Evolutionary conservation across 1,140 invertebrate genomes (phyloP).

Genomic region (Pomacea maculata): DNA sequence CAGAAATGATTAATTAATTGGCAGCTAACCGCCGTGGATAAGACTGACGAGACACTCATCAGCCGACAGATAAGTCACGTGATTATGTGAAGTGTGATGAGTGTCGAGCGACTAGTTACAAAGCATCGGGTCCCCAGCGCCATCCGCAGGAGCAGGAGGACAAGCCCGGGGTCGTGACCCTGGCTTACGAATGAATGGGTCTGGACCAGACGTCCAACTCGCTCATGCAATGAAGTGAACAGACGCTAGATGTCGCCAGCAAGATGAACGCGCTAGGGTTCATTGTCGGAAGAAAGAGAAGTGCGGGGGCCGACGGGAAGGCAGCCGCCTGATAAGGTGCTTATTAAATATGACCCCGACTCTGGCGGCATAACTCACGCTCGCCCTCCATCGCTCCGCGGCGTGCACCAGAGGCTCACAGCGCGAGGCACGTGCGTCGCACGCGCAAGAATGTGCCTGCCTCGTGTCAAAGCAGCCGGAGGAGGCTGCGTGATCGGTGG

Average conservation of each 20-base stretch:
- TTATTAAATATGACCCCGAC: slow-evolving; percentile 36
- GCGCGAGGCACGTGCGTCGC: slow-evolving; percentile 13
- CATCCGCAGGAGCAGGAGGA: too few relatives aligned
- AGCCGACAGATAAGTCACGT: too few relatives aligned
- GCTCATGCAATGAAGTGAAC: not conserved
- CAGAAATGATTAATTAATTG: too few relatives aligned
- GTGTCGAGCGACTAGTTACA: too few relatives aligned
- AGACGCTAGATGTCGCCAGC: slow-evolving; percentile 7
- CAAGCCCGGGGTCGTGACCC: too few relatives aligned
- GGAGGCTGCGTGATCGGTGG: not conserved
- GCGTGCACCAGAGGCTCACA: slow-evolving; percentile 2
- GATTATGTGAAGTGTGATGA: too few relatives aligned
- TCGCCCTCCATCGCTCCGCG: not conserved
- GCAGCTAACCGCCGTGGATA: too few relatives aligned
- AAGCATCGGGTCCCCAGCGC: too few relatives aligned
- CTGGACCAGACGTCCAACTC: not conserved
- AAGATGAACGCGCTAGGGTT: not conserved
- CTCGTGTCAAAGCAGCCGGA: slow-evolving; percentile 3
- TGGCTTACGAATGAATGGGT: too few relatives aligned
- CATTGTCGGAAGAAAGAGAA: slow-evolving; percentile 6
- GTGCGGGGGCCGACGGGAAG: not conserved
- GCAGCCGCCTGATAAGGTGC: slow-evolving; percentile 32
- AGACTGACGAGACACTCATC: too few relatives aligned
- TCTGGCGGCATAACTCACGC: slow-evolving; percentile 28
- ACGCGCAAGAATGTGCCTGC: slow-evolving; percentile 3